Conservation (phyloP, 2,797 vertebrate species). For the Silurus aristotelis region DNA sequence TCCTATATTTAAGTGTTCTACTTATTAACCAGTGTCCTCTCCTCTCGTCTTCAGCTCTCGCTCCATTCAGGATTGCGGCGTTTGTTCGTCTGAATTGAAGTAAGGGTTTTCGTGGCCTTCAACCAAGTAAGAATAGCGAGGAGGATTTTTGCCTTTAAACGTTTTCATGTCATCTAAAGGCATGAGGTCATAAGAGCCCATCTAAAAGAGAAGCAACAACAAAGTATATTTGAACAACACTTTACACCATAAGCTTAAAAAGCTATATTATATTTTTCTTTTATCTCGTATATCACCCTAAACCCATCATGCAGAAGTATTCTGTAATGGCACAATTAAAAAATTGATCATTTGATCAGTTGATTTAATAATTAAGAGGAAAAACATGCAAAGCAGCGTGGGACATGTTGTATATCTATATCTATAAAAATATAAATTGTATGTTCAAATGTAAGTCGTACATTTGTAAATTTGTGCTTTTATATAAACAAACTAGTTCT, state of each 20-base stretch:
- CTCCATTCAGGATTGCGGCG: constrained; percentile 34
- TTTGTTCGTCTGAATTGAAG: constrained; percentile 68
- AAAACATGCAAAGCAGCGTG: constrained; percentile 15
- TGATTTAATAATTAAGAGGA: not conserved
- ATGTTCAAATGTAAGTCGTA: not conserved
- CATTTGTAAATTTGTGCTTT: not conserved
- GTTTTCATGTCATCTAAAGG: constrained; percentile 67
- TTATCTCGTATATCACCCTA: not conserved
- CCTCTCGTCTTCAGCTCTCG: not conserved
- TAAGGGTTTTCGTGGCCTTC: constrained; percentile 80
- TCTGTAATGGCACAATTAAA: not conserved
- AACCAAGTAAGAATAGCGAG: constrained; percentile 76
- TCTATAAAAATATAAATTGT: not conserved
- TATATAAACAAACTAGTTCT: not conserved
- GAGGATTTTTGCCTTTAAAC: constrained; percentile 73
- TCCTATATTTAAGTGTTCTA: not conserved
- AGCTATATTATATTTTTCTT: not conserved
- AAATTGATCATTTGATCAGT: not conserved
- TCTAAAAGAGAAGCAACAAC: constrained; percentile 62
- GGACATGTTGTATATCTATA: not conserved
- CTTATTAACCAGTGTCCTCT: not conserved
- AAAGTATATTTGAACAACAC: constrained; percentile 36
- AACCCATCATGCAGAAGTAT: constrained; percentile 21
- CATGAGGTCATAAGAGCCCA: constrained; percentile 71
- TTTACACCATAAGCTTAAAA: not conserved